Percentiles rank a stretch among this genome's conserved stretches.
These are phyloP conservation scores for Montipora cactus DNA, from an alignment of 64 coral and sea anemone genomes.

Conservation along the genomic window DNA sequence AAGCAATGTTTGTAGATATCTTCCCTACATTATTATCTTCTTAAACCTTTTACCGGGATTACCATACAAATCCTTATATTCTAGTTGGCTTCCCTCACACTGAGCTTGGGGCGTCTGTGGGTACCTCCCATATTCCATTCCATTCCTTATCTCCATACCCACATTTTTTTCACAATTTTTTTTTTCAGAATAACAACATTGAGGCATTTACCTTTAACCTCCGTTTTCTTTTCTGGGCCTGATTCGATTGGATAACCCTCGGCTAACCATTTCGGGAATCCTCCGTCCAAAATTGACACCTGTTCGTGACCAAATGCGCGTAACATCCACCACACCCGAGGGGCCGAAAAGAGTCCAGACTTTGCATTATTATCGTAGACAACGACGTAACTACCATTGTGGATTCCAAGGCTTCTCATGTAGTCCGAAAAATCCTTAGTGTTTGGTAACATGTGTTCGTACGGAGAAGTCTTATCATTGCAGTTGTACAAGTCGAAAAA, in stretches of 20 bases:
- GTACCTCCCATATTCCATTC: no score
- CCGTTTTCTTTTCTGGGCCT: constrained; percentile 20
- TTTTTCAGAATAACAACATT: no score
- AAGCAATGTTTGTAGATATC: no score
- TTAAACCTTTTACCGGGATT: no score
- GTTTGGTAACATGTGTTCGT: constrained; percentile 81
- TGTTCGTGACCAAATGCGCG: constrained; percentile 83
- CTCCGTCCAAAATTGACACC: constrained; percentile 89
- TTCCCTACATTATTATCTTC: no score
- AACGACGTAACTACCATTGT: constrained; percentile 88
- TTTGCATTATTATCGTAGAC: constrained; percentile 83
- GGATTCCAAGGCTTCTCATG: constrained; percentile 78
- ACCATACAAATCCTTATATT: no score
- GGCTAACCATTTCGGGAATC: constrained; percentile 76
- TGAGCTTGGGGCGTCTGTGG: no score
- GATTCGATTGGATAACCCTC: constrained; percentile 71
- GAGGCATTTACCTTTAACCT: background rate
- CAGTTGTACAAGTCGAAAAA: constrained; percentile 89
- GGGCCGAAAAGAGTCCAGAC: constrained; percentile 81
- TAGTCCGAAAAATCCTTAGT: constrained; percentile 68
- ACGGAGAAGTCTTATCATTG: constrained; percentile 59
- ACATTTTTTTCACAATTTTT: no score
- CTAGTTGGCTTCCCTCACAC: no score
- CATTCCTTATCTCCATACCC: no score
- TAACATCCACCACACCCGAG: constrained; percentile 91